Base-by-base conservation (phyloP, 2,888 invertebrate genomes). In the Phortica okadai region DNA sequence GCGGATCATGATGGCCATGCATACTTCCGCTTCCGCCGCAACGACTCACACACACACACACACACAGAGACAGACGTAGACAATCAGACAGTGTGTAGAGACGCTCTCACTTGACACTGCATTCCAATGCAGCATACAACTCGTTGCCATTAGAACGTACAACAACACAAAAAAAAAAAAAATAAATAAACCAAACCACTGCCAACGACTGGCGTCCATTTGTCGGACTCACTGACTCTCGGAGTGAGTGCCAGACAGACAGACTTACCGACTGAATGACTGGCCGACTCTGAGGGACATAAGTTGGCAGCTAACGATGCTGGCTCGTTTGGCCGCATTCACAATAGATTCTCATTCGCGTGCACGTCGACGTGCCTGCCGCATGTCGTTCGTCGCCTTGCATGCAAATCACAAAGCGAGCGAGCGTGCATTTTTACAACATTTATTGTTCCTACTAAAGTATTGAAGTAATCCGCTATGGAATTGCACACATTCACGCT, bases 101-200 rank as follows among this genome's bases (percentile, higher is more conserved):
- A 33, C 33, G 33, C 33, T 2, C 33, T 33, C 33, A 33, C 33
- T 33, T 33, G 33, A 69, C 50, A 69, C 33, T 72, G 44, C 56
- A 72, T 54, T 14, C 70, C 70, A 33, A 58, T 56, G 54, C 66
- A 56, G 33, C 66, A 44, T 44, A 10, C 74, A 74, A 67, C 67
- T 67, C 67, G 50, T 67, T 75, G 69, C 69, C 69, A 75, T 75
- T 75, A 75, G 74, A 58, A 75, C 56, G 42, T 44, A 62, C 6
- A 74, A 21, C 21, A 21, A 21, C 21, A 21, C 21, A 21, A 21
- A 21, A 21, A 21, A 62, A n/a, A 44, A 21, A 2, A n/a, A 10
- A 21, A 14, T 45, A 42, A 33, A 33, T 33, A 33, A 33, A 33
- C 33, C 33, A 33, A 33, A 33, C 76, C 54, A 56, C 56, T 41